Evolutionary conservation across 2,888 invertebrate species (phyloP), one percentile per base, ranked within the genome.

Genomic region (Norana najaformis): DNA sequence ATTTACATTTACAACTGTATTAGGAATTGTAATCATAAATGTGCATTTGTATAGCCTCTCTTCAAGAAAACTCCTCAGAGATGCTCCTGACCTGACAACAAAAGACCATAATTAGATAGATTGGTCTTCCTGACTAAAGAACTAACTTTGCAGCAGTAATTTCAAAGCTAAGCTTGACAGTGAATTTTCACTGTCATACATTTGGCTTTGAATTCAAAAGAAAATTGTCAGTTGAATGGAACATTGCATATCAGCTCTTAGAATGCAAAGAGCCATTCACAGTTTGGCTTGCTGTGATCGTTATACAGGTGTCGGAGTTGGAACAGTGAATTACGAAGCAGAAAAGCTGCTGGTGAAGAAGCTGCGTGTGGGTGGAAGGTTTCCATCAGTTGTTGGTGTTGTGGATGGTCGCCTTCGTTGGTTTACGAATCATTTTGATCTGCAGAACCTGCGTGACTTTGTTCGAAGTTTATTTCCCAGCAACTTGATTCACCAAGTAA

Each of bases 381-480:
- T 98, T 91, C 98, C 98, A 0, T 96, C 97, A 93, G 95, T 99
- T 89, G 96, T 97, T 13, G 95, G 98, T 6, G 96, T 98, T 13
- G 94, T 98, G 90, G 97, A 98, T 93, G 97, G 97, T 30, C 97
- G 97, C 93, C 96, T 97, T 47, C 97, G 97, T 93, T 96, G 97
- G 92, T 98, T 97, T 93, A 36, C 36, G 18, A 96, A 96, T 1
- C 93, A 97, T 34, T 90, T 91, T 82, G 89, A 91, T 96, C 96
- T 20, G 93, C 97, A 97, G 90, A 97, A 96, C 95, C 96, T 98
- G 93, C 96, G 94, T 30, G 94, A 95, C 88, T 99, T 98, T 95
- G 96, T 98, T 92, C 96, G 98, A 90, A 96, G 96, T 94, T 97
- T 97, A 95, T 96, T 98, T 95, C 98, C 98, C 96, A 94, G 95